A percentile compares a stretch with the other conserved stretches of the same genome.
phyloP scores from a whole-genome alignment of 2,113 vertebrate genomes.

The Apeltes quadracus region DNA sequence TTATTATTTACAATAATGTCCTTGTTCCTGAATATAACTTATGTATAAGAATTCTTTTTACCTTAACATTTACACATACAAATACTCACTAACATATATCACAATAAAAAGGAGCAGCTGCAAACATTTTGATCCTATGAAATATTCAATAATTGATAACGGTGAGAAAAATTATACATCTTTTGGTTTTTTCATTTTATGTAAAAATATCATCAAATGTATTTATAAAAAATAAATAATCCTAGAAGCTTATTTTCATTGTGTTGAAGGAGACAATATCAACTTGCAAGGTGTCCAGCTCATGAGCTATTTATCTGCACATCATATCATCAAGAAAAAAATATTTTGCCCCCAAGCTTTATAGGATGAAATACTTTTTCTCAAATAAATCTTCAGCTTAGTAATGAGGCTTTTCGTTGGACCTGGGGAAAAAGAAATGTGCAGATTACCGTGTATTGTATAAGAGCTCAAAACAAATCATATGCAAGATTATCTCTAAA shows the following conservation, averaged over 20 bases:
- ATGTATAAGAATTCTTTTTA: too few species aligned
- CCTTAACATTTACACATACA: neutral
- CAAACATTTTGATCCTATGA: neutral
- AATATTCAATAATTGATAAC: neutral
- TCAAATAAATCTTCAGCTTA: neutral
- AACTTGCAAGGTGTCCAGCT: neutral
- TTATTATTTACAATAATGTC: too few species aligned
- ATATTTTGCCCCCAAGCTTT: neutral
- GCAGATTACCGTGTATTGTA: neutral
- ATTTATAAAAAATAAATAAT: neutral
- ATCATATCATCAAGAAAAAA: neutral
- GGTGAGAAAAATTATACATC: neutral
- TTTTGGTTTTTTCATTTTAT: neutral
- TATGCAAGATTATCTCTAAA: neutral
- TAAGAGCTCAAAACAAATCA: neutral
- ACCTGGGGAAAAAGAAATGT: neutral
- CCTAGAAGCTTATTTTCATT: neutral
- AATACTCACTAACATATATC: neutral
- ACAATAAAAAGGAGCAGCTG: neutral
- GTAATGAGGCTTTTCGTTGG: neutral
- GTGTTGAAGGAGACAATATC: neutral
- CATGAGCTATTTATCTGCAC: conserved; percentile 8
- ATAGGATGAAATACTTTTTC: neutral
- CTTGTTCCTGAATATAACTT: too few species aligned
- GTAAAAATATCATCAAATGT: neutral